Base-by-base conservation (phyloP, 2,797 vertebrate genomes). In the Chelon auratus region DNA sequence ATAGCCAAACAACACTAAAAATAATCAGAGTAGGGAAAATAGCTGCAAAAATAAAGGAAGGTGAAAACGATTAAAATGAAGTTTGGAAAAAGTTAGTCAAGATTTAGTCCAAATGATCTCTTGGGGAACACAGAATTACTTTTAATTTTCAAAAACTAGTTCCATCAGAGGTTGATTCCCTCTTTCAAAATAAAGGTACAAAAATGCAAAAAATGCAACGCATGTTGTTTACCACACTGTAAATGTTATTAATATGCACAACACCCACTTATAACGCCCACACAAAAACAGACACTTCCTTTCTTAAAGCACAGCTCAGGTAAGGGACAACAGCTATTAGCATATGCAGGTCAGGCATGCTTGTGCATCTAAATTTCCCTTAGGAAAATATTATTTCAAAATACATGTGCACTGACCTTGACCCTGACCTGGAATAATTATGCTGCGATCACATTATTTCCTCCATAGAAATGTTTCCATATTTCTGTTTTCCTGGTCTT, bases 341-440 rank as follows among this genome's bases (percentile, higher is more conserved):
- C 48, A 40, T 8, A 20, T 18, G 18, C 47, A 9, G 20, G 53
- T 62, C 55, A 55, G 43, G 17, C 0, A 43, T 60, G 40, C 14
- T 18, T 3, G n/a, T 54, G 61, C 13, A 22, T 42, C 37, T 48
- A 39, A 75, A 65, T 60, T 75, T 51, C 40, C 48, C 55, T 9
- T 39, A 69, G 55, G 17, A 17, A 9, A 68, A 43, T 47, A 56
- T 18, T 14, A 45, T 79, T 62, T 76, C 3, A 33, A 18, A 73
- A 36, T 57, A 36, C 33, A 9, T 45, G 4, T n/a, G 33, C 37
- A 8, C 26, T 71, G 61, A 71, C 77, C 53, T 66, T 67, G 26
- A 76, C 33, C 45, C 43, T 56, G 14, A 75, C 56, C 39, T 64
- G 24, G 2, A 75, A 52, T 76, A 33, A 45, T 66, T 47, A 47